These are phyloP conservation scores for Antennarius striatus DNA, from an alignment of 2,113 vertebrate genomes.

Conservation along the genomic window DNA sequence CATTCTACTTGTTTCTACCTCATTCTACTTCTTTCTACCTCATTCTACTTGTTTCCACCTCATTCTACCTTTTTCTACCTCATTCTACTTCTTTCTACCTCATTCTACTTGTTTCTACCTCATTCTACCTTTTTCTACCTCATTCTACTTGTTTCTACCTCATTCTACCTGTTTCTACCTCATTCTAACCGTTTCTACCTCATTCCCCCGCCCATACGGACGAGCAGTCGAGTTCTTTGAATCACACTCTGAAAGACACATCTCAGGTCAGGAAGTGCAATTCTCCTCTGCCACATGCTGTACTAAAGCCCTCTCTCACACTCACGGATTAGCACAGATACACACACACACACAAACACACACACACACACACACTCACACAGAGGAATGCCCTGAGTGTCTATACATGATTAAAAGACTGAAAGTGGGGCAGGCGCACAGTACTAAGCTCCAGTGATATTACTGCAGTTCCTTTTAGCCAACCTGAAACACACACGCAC, in stretches of 20 bases:
- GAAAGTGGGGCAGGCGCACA: constrained; percentile 71
- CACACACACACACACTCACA: constrained; percentile 14
- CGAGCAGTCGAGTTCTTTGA: neutral
- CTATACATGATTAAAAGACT: constrained; percentile 76
- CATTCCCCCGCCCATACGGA: neutral
- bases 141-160: no score
- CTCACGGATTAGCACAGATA: constrained; percentile 26
- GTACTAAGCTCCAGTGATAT: constrained; percentile 56
- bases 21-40: no score
- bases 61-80: no score
- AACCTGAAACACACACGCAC: constrained; percentile 21
- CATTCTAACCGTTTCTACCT: no score
- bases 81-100: no score
- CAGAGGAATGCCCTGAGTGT: constrained; percentile 53
- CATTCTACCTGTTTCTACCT: no score
- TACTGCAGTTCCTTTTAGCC: constrained; percentile 46
- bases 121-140: no score
- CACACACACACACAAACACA: constrained; percentile 16
- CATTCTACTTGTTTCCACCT: no score
- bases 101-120: no score
- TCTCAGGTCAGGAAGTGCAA: constrained; percentile 48
- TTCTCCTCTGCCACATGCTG: constrained; percentile 54
- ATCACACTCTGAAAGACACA: constrained; percentile 20
- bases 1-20: no score
- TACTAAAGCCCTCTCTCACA: constrained; percentile 36